Evolutionary conservation across 2,888 invertebrate species (phyloP).

Genomic region (Malthinus flaveolus): DNA sequence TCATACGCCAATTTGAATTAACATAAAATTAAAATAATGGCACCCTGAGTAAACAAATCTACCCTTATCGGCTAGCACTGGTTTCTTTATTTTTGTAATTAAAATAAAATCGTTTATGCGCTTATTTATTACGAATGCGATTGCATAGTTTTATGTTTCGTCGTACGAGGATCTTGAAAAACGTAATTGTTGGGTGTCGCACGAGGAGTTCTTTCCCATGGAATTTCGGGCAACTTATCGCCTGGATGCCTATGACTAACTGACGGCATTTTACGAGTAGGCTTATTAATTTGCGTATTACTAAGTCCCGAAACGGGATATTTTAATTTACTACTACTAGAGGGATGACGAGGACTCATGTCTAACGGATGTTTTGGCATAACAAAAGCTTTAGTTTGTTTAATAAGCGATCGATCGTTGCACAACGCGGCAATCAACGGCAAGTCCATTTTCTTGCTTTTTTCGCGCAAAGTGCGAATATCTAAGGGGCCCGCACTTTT

Average conservation of each 20-base stretch:
- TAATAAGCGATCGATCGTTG: constrained; percentile 86
- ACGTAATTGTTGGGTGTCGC: constrained; percentile 75
- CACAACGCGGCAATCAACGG: constrained; percentile 92
- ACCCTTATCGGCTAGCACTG: constrained; percentile 43
- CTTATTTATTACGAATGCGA: constrained; percentile 47
- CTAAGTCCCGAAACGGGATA: constrained; percentile 70
- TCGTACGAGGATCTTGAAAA: constrained; percentile 48
- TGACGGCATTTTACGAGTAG: constrained; percentile 60
- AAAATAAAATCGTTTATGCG: constrained; percentile 6
- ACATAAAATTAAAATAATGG: constrained; percentile 47
- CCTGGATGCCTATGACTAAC: constrained; percentile 73
- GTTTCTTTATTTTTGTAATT: constrained; percentile 28
- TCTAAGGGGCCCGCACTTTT: constrained; percentile 59
- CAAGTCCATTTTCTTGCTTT: constrained; percentile 86
- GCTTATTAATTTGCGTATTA: constrained; percentile 62
- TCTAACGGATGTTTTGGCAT: constrained; percentile 67
- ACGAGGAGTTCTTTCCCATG: constrained; percentile 58
- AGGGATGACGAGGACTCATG: constrained; percentile 48
- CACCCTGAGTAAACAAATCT: constrained; percentile 53
- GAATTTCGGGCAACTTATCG: constrained; percentile 73
- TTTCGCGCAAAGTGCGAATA: constrained; percentile 82
- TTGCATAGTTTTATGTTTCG: constrained; percentile 53
- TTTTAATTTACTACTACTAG: constrained; percentile 59
- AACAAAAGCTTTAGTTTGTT: constrained; percentile 86
- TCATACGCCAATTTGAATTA: constrained; percentile 15